Base-by-base conservation (phyloP, 2,797 vertebrate species). In the Phylloscopus collybita region DNA sequence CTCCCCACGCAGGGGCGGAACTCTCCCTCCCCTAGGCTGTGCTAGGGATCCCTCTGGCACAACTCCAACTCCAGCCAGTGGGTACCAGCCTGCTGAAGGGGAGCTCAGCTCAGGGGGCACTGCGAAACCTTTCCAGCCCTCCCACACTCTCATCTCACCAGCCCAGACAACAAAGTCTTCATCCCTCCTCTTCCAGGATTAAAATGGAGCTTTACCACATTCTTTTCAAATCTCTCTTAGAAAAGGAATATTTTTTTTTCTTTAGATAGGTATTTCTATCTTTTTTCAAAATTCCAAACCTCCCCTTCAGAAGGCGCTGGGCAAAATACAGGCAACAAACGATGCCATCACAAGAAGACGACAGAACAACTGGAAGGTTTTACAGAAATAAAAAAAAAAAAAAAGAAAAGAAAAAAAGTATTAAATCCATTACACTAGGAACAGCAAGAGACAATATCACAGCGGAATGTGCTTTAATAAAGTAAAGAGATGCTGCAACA, bases 401-500 rank as follows among this genome's bases (percentile, higher is more conserved):
- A 34, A 34, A 16, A 42, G 27, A 79, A 61, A 71, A 51, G 81
- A 74, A 75, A 92, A 67, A 61, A 92, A 69, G 40, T 83, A 91
- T 92, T 86, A 95, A 95, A 94, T 93, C 92, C 92, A 92, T 97
- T 98, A 96, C 97, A 97, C 91, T 96, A 92, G 96, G 90, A 95
- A 98, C 95, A 97, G 97, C 95, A 95, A 98, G 96, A 98, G 97
- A 97, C 97, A 94, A 50, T 92, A 95, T 97, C 97, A 97, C 97
- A 97, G 95, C 96, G n/a, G 96, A 95, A 95, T 74, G 96, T 97
- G 96, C 97, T 97, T 95, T 96, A 95, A 97, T 96, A 97, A 98
- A 97, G 97, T 96, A 97, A 98, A 97, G 86, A 96, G 97, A 98
- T 97, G 97, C 97, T 97, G 97, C 97, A 95, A 95, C 97, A 97